phyloP scores from a whole-genome alignment of 2,113 vertebrate species.

The Haemorhous mexicanus region DNA sequence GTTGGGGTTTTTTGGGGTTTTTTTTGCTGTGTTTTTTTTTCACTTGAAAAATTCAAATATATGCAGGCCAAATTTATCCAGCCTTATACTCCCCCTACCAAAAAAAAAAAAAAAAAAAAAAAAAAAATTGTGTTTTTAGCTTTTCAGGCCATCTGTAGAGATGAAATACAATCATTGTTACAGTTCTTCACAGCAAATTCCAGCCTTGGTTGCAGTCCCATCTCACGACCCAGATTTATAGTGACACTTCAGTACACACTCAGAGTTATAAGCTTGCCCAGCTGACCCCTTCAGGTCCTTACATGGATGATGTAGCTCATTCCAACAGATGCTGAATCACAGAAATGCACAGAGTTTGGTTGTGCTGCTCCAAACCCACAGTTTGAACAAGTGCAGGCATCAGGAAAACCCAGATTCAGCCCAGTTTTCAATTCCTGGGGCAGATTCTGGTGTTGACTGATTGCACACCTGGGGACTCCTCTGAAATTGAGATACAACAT shows the following conservation, averaged over 20 bases:
- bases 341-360: background rate
- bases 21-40: background rate
- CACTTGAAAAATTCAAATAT: background rate
- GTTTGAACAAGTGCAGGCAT: background rate
- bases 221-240: background rate
- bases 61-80: background rate
- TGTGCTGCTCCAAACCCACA: background rate
- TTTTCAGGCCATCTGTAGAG: background rate
- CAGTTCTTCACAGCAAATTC: background rate
- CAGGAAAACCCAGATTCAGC: background rate
- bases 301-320: background rate
- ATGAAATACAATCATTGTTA: background rate
- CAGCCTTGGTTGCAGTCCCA: background rate
- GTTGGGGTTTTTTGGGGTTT: too few species aligned
- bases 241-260: background rate
- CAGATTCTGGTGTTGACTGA: background rate
- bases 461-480: background rate
- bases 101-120: background rate
- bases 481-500: accelerated
- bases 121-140: background rate
- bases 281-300: background rate
- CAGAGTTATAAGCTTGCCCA: background rate
- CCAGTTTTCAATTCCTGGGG: accelerated
- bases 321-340: background rate
- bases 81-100: accelerated